These are phyloP conservation scores for Aepyceros melampus DNA, from an alignment of 2,113 vertebrate genomes.

Conservation along the genomic window DNA sequence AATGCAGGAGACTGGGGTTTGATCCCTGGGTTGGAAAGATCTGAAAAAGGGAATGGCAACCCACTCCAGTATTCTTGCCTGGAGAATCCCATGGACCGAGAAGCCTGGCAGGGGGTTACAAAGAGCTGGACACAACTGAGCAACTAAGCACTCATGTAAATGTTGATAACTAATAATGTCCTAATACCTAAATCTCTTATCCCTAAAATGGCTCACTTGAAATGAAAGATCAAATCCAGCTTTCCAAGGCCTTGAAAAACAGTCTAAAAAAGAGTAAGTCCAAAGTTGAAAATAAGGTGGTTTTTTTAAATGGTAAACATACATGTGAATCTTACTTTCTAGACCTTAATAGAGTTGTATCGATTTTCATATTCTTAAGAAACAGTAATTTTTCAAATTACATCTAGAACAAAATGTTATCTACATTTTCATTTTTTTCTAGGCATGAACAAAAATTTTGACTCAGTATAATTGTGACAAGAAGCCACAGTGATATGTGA, in stretches of 20 bases:
- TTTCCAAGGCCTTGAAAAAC: not conserved
- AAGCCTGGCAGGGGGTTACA: not conserved
- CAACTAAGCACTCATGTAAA: not conserved
- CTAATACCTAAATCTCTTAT: not conserved
- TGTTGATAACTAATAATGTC: not conserved
- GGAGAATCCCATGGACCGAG: not conserved
- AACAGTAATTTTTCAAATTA: conserved; percentile 5
- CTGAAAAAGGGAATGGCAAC: not conserved
- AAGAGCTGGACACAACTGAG: not conserved
- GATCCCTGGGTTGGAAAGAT: not conserved
- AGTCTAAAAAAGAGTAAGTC: not conserved
- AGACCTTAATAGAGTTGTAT: not conserved
- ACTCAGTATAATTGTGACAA: conserved; percentile 4
- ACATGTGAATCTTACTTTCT: not conserved
- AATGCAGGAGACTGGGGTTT: not conserved
- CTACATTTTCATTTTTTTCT: conserved; percentile 19
- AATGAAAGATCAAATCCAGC: not conserved
- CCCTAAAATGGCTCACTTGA: not conserved
- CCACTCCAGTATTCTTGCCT: not conserved
- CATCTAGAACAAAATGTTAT: conserved; percentile 27
- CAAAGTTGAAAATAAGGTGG: not conserved
- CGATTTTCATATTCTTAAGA: conserved; percentile 29
- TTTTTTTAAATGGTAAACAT: not conserved
- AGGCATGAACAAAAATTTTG: conserved; percentile 56
- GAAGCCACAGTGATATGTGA: not conserved